Base-by-base conservation (phyloP, 2,888 invertebrate genomes). In the Portevinia maculata region DNA sequence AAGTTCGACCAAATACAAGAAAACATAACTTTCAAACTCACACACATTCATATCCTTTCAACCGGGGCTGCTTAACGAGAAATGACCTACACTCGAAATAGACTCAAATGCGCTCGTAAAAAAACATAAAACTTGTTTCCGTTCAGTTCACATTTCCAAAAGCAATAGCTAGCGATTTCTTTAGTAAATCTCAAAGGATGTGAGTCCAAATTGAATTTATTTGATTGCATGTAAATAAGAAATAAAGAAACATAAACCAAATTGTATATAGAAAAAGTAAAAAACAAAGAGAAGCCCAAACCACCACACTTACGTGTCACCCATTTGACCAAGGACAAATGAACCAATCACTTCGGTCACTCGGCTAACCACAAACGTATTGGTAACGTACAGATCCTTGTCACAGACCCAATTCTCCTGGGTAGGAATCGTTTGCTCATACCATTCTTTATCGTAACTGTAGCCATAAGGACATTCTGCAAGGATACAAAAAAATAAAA, bases 391-490 rank as follows among this genome's bases (percentile, higher is more conserved):
- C 84, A 92, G 88, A 84, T 91, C 90, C 86, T 91, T 91, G 34
- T 91, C 91, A 86, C 93, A 93, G 13, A 93, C 92, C 93, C 93
- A 93, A 87, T 93, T 86, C 87, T 92, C 91, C 75, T 92, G 89
- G 2, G 92, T 91, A 6, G 92, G 91, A 64, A 92, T 91, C 11
- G 93, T 93, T 78, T 87, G 86, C 32, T 88, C 88, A 86, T 92
- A 93, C 91, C 92, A 93, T 2, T 90, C 90, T 70, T 86, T 88
- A 88, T 93, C 93, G 87, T 92, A 93, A 78, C 91, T 92, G 91
- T 92, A 93, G 21, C 93, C 93, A 86, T 91, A 86, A 85, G 90
- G 89, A 86, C 93, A 93, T 85, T 85, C 92, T 92, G 86, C 60
- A 87, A 86, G 53, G 75, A 81, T 44, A 84, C 52, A 70, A 37